These are phyloP conservation scores for Macaria notata DNA, from an alignment of 2,888 invertebrate species.

Conservation along the genomic window DNA sequence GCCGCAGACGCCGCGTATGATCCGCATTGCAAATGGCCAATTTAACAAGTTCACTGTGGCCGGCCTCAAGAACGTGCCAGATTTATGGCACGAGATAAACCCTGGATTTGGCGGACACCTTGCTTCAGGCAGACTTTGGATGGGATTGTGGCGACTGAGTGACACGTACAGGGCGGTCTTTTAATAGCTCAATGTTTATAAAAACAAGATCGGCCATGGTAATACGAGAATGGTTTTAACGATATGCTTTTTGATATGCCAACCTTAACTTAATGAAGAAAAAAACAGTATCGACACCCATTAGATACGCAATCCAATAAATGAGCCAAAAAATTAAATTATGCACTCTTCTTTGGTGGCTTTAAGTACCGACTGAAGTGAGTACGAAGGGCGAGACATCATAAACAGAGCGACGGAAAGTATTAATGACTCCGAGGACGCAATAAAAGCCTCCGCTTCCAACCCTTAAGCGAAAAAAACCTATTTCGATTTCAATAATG, in stretches of 20 bases:
- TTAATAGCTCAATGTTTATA: too few species aligned
- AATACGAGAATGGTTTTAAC: too few species aligned
- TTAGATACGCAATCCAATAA: too few species aligned
- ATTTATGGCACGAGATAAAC: slow-evolving; percentile 50
- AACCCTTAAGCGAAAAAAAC: slow-evolving; percentile 30
- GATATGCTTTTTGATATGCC: too few species aligned
- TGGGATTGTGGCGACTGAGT: slow-evolving; percentile 15
- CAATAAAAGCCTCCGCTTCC: slow-evolving; percentile 25
- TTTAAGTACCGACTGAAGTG: too few species aligned
- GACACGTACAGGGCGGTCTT: not conserved
- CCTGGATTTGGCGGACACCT: slow-evolving; percentile 55
- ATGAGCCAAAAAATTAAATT: too few species aligned
- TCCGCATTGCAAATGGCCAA: slow-evolving; percentile 70
- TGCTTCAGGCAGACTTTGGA: slow-evolving; percentile 39
- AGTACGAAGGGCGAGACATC: slow-evolving; percentile 10
- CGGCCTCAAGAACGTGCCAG: slow-evolving; percentile 27
- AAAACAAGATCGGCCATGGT: too few species aligned
- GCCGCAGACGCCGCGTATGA: slow-evolving; percentile 51
- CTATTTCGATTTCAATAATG: slow-evolving; percentile 34
- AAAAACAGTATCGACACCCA: too few species aligned
- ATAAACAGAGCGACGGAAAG: slow-evolving; percentile 15
- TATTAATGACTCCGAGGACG: slow-evolving; percentile 22
- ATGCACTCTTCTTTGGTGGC: too few species aligned
- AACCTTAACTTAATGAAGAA: too few species aligned
- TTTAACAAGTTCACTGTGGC: slow-evolving; percentile 55